These are phyloP conservation scores for Troides helena DNA, from an alignment of 2,888 invertebrate species.

Conservation along the genomic window DNA sequence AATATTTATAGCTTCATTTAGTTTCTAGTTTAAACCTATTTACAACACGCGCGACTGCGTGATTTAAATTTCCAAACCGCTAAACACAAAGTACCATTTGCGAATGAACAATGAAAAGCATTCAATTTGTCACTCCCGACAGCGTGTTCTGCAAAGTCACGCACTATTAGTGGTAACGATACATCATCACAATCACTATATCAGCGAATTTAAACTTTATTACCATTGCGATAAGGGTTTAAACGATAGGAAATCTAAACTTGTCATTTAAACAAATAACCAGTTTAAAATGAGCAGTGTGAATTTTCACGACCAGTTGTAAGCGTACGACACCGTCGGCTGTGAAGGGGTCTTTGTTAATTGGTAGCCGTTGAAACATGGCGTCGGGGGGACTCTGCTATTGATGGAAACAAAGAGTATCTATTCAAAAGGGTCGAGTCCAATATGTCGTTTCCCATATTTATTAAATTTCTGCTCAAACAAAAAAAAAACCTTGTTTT, in stretches of 20 bases:
- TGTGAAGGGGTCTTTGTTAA: slow-evolving; percentile 5
- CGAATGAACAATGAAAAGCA: slow-evolving; percentile 25
- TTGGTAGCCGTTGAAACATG: slow-evolving; percentile 19
- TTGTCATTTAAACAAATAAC: slow-evolving; percentile 15
- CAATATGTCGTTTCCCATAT: neutral
- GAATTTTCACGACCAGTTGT: slow-evolving; percentile 6
- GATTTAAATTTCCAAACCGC: slow-evolving; percentile 20
- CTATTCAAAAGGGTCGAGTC: slow-evolving; percentile 9
- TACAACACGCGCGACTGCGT: neutral
- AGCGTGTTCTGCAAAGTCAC: slow-evolving; percentile 28
- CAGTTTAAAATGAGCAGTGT: slow-evolving; percentile 21
- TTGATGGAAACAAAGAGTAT: slow-evolving; percentile 22
- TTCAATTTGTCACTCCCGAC: slow-evolving; percentile 27
- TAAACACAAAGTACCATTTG: slow-evolving; percentile 22
- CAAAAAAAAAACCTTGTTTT: too few relatives aligned
- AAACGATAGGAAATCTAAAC: neutral
- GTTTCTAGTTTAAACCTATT: slow-evolving; percentile 2
- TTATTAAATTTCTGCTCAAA: neutral
- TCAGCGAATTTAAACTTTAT: slow-evolving; percentile 10
- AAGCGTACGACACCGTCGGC: neutral
- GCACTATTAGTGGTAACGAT: slow-evolving; percentile 22
- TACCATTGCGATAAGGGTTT: neutral
- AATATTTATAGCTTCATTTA: neutral
- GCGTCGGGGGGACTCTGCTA: slow-evolving; percentile 14
- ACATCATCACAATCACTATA: neutral